A percentile compares a stretch with the other conserved stretches of the same genome.
These are phyloP conservation scores for Bombyx mori DNA, from an alignment of 1,140 invertebrate genomes.

Conservation along the genomic window DNA sequence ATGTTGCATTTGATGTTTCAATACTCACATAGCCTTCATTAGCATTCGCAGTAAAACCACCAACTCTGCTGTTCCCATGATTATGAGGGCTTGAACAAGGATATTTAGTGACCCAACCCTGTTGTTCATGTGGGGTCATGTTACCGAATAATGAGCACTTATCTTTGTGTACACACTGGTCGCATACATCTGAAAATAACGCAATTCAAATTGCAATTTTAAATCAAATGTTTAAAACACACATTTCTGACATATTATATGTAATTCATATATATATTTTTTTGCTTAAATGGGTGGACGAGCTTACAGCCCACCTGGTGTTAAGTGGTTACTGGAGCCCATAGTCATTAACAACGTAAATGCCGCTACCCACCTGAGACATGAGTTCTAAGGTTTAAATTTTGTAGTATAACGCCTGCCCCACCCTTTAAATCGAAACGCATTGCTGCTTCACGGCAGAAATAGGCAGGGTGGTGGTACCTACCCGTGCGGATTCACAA, in stretches of 20 bases:
- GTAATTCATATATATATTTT: background rate
- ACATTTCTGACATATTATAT: background rate
- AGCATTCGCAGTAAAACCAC: slow-evolving; percentile 19
- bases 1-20: background rate
- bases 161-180: slow-evolving; percentile 23
- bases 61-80: slow-evolving; percentile 6
- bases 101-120: slow-evolving; percentile 26
- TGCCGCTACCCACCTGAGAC: too few relatives aligned
- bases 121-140: slow-evolving; percentile 27
- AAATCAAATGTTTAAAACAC: background rate
- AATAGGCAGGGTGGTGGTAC: too few relatives aligned
- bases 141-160: slow-evolving; percentile 24
- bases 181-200: slow-evolving; percentile 25
- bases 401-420: too few relatives aligned
- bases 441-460: too few relatives aligned
- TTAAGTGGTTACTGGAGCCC: too few relatives aligned
- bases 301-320: too few relatives aligned
- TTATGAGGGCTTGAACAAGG: slow-evolving; percentile 19
- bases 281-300: too few relatives aligned
- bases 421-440: too few relatives aligned
- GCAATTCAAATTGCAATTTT: background rate
- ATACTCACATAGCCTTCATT: slow-evolving; percentile 36
- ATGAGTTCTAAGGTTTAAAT: too few relatives aligned
- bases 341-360: too few relatives aligned
- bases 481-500: too few relatives aligned